phyloP scores from a whole-genome alignment of 2,888 invertebrate genomes.

The Achlya flavicornis region DNA sequence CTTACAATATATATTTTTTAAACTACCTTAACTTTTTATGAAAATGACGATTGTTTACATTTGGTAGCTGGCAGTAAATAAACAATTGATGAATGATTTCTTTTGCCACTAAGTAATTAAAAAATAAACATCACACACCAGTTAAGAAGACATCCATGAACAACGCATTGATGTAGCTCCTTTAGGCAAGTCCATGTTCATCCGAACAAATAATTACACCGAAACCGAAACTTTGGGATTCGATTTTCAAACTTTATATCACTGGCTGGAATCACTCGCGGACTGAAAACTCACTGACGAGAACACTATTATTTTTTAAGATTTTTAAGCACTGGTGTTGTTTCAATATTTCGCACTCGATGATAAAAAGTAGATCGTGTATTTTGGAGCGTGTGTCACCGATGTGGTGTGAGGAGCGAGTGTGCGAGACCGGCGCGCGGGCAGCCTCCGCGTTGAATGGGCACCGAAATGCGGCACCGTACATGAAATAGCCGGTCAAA shows the following conservation, averaged over 20 bases:
- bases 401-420: constrained; percentile 66
- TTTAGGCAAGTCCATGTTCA: constrained; percentile 81
- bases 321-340: constrained; percentile 52
- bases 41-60: constrained; percentile 53
- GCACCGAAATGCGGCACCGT: constrained; percentile 80
- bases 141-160: constrained; percentile 84
- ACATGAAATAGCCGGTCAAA: constrained; percentile 82
- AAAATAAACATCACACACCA: constrained; percentile 71
- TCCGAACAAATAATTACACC: constrained; percentile 62
- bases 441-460: constrained; percentile 83
- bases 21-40: neutral
- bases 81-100: constrained; percentile 6
- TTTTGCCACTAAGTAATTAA: constrained; percentile 31
- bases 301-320: constrained; percentile 34
- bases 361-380: constrained; percentile 33
- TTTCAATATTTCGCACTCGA: constrained; percentile 51
- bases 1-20: neutral
- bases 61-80: constrained; percentile 37
- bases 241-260: constrained; percentile 44
- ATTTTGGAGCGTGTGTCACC: constrained; percentile 65
- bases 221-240: constrained; percentile 50
- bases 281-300: constrained; percentile 37
- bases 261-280: constrained; percentile 62
- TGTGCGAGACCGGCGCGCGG: constrained; percentile 78
- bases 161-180: constrained; percentile 81